Conservation (phyloP, 2,888 invertebrate species). For the Eulithis testata region DNA sequence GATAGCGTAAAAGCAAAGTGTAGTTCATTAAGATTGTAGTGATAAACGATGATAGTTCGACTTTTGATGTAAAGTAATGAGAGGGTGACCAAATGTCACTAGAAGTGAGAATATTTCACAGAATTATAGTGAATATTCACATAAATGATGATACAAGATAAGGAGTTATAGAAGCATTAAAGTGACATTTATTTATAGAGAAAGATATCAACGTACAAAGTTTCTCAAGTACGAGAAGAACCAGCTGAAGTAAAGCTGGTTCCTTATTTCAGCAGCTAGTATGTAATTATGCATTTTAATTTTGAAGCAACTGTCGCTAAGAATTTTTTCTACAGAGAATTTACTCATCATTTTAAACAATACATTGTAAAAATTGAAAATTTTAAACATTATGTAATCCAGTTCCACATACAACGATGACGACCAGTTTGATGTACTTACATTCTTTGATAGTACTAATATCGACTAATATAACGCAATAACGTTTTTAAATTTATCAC, state of each 20-base stretch:
- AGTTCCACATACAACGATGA: too few species aligned
- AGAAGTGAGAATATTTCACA: conserved; percentile 16
- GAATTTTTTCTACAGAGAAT: too few species aligned
- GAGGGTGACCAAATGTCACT: conserved; percentile 21
- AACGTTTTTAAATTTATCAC: not conserved
- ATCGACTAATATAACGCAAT: too few species aligned
- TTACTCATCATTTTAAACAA: too few species aligned
- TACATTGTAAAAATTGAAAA: too few species aligned
- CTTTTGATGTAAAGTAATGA: conserved; percentile 17
- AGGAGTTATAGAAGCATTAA: conserved; percentile 22
- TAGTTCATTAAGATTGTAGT: conserved; percentile 25
- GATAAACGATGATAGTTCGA: conserved; percentile 25
- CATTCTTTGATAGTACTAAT: too few species aligned
- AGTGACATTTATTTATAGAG: conserved; percentile 19
- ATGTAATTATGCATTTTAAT: too few species aligned
- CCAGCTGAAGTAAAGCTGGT: too few species aligned
- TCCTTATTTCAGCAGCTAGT: too few species aligned
- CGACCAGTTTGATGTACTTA: too few species aligned
- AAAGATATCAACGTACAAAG: conserved; percentile 10
- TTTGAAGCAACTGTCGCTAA: too few species aligned
- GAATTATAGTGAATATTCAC: conserved; percentile 27
- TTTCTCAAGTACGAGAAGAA: not conserved
- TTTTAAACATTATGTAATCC: too few species aligned
- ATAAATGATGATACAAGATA: conserved; percentile 21
- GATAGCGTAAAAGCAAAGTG: conserved; percentile 34